Evolutionary conservation across 2,888 invertebrate genomes (phyloP), one percentile per base, ranked within the genome.

Genomic region (Eupsilia transversa): DNA sequence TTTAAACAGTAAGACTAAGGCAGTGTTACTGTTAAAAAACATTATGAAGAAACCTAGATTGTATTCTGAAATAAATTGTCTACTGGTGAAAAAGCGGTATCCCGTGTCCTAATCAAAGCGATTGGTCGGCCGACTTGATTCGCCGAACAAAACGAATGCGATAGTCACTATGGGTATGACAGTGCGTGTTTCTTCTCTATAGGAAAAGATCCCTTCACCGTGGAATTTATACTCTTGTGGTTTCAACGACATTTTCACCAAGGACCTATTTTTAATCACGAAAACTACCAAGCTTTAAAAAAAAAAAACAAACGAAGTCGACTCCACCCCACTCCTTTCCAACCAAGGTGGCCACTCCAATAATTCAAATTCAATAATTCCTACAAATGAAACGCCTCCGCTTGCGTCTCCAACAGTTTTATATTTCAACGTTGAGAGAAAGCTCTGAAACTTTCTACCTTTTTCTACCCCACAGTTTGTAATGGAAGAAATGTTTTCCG

Each of bases 341-440:
- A 85, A 88, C 89, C 87, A 91, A 89, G 92, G 87, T 91, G 90
- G 89, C 82, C 82, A 86, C 88, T 91, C 92, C 94, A 94, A 95
- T 95, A 95, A 94, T 93, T 95, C 94, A 94, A 94, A 95, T 94
- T 94, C 94, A 94, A 95, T 95, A 95, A 94, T 92, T 92, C 85
- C 90, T 91, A 90, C 94, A 94, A 94, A 94, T 92, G 93, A 94
- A 95, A 94, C 91, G 93, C 90, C 91, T 89, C 84, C 56, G 72
- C 70, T 71, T 64, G 72, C 82, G 70, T 79, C 79, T 77, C 83
- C 82, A 72, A 74, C 82, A 90, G 89, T 91, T 93, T 92, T 91
- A 92, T 92, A 93, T 92, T 92, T 91, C 90, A 82, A 63, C 66
- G 63, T 54, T 54, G 71, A 72, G 83, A 84, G 77, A 77, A 84